Base-by-base conservation (phyloP, 2,113 vertebrate genomes). In the Anhinga anhinga region DNA sequence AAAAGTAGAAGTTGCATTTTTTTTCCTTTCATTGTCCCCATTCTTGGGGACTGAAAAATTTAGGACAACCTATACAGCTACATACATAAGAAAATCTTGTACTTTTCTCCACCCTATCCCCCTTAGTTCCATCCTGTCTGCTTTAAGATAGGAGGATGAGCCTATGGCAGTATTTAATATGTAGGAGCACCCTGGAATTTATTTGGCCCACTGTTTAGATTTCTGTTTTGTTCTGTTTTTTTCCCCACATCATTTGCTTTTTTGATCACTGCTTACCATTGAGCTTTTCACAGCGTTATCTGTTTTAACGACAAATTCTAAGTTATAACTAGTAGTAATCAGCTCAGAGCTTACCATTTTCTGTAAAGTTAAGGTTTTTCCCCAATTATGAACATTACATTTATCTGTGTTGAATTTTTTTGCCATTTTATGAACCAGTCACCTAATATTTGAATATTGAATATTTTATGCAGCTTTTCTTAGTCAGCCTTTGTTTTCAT, bases 51-150 rank as follows among this genome's bases (percentile, higher is more conserved):
- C 55, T 74, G 50, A 89, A 74, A 56, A 81, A 23, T 58, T 59
- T 52, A 65, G 20, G 61, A 49, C 21, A 40, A 11, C 8, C 11
- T 65, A 5, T n/a, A 20, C 17, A 65, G 20, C 13, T 65, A 44
- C 1, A 18, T 29, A 34, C 0, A 0, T 47, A 10, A 36, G 34
- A 69, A 61, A 62, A 66, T 26, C 12, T 23, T 61, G 18, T 42
- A 11, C 3, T 62, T 91, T 79, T 74, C 17, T 88, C 13, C 13
- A 23, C 23, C 6, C 5, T 2, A 4, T 71, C 9, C 7, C 5
- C 11, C 6, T 3, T 59, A 38, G 7, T 85, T 76, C 15, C 17
- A 49, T 62, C 29, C 12, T 82, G 1, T 69, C 9, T 79, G 18
- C 45, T 92, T 34, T 53, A 45, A 82, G 27, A 59, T 11, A 42